phyloP scores from a whole-genome alignment of 1,140 invertebrate genomes.

The Hyposmocoma kahamanoa region DNA sequence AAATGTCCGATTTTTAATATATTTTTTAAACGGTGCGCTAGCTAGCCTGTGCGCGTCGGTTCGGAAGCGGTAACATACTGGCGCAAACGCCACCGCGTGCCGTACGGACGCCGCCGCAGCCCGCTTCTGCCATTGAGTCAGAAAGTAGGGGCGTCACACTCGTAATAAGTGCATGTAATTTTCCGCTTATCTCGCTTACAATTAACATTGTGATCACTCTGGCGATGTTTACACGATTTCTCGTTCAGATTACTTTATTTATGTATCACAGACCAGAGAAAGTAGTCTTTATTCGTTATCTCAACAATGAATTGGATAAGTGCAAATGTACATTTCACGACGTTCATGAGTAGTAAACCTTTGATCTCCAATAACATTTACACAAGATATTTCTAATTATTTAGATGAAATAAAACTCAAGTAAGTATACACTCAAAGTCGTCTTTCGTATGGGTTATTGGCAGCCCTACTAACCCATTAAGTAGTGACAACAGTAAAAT shows the following conservation, averaged over 20 bases:
- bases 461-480: too few species aligned
- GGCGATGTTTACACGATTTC: slow-evolving; percentile 23
- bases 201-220: slow-evolving; percentile 29
- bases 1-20: slow-evolving; percentile 23
- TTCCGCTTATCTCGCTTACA: slow-evolving; percentile 45
- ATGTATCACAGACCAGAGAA: neutral
- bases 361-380: too few species aligned
- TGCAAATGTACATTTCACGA: too few species aligned
- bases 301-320: too few species aligned
- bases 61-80: slow-evolving; percentile 59
- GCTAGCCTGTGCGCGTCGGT: slow-evolving; percentile 39
- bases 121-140: slow-evolving; percentile 32
- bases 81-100: slow-evolving; percentile 29
- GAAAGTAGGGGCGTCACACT: slow-evolving; percentile 55
- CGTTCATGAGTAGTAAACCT: too few species aligned
- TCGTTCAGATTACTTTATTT: slow-evolving; percentile 4
- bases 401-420: too few species aligned
- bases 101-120: slow-evolving; percentile 30
- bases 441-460: too few species aligned
- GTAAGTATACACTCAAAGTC: too few species aligned
- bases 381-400: too few species aligned
- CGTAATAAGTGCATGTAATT: slow-evolving; percentile 37
- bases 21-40: slow-evolving; percentile 25
- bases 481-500: too few species aligned
- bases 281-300: too few species aligned